Evolutionary conservation across 2,888 invertebrate genomes (phyloP), one percentile per base, ranked within the genome.

Genomic region (Parnassius orleans): DNA sequence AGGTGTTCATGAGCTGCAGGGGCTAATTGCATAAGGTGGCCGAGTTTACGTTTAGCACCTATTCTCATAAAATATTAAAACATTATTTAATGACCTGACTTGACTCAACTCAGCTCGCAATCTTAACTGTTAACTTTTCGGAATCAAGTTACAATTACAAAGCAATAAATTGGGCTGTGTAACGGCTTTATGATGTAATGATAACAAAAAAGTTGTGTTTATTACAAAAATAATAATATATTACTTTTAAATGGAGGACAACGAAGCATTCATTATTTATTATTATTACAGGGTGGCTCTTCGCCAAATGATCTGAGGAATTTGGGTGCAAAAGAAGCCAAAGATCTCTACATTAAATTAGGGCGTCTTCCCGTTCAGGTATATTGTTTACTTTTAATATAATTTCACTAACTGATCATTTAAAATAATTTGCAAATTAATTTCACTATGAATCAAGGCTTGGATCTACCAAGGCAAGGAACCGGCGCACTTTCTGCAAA

Each of bases 401-500:
- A 15, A 7, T 2, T 44, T 76, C 52, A n/a, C 11, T 10, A 9
- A 48, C 7, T 14, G 53, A 19, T 52, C 5, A 53, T 10, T 5
- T 24, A 33, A 48, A 50, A 9, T 9, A 12, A 24, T 42, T 43
- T 44, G 10, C 1, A 44, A 11, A 43, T 11, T 1, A 9, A 3
- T 52, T 48, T 12, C n/a, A 24, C 46, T 50, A 53, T 19, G 9
- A 71, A 76, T 73, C 15, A 79, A 93, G 79, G 95, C 97, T 10
- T 94, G 96, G 83, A 95, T 98, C 9, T 94, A 95, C 53, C 97
- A 98, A 88, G 97, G 96, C 61, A 95, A 96, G 79, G 98, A 98
- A 86, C 97, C 98, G 1, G 94, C 97, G 11, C 98, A 98, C 81
- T 96, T 98, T 81, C 90, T 98, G 75, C 96, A 98, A 81, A 94